Base-by-base conservation (phyloP, 2,113 vertebrate genomes). In the Pollimyrus isidori region DNA sequence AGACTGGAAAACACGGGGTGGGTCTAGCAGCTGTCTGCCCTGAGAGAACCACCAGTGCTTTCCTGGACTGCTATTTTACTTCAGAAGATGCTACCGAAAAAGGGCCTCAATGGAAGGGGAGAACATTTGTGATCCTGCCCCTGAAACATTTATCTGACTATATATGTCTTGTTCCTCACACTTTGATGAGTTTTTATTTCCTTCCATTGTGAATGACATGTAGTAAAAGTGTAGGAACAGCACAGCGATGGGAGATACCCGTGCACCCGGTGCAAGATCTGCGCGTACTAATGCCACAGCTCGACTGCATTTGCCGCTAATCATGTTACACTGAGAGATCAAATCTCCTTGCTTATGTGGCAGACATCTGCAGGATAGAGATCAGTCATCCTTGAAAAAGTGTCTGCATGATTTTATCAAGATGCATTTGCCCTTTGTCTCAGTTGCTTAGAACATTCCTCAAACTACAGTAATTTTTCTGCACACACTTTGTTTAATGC, bases 141-240 rank as follows among this genome's bases (percentile, higher is more conserved):
- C 50, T 58, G 21, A 89, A 89, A 82, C 73, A 83, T 83, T 89
- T 56, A 89, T 89, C 52, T 80, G 13, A 53, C 76, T 58, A 56
- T n/a, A 83, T 39, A 58, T 46, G 45, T 23, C 82, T 48, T 48
- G 76, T 11, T 49, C 48, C 49, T 89, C 48, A 50, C 5, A 23
- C 58, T 45, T 13, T 30, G 23, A 45, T 39, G 76, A 26, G 53
- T 15, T 53, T 50, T 88, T 76, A 45, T 17, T 23, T 69, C 23
- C 35, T 69, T 56, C n/a, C 39, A 45, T 62, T 80, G 17, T 13
- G 35, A 62, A 42, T 23, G 39, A 42, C 45, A 52, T 87, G 30
- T 39, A 87, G 86, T 53, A 30, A 56, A 69, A 30, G 11, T 85
- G 7, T 6, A 56, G 50, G 49, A 39, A 42, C 13, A 80, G 17